Conservation (phyloP, 2,888 invertebrate genomes). For the Camptogramma bilineatum region DNA sequence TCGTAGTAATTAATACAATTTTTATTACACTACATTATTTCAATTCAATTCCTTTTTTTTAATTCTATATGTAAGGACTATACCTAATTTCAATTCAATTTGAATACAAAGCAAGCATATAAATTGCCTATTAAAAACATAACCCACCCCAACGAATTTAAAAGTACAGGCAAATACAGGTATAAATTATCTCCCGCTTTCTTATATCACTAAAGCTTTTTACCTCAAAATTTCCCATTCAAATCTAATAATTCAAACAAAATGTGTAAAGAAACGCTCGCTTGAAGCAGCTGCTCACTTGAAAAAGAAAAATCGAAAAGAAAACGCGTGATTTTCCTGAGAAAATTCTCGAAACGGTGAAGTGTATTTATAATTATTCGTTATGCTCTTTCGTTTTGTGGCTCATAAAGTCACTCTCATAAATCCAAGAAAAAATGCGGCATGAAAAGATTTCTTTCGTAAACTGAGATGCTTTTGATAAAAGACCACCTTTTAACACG, state of each 20-base stretch:
- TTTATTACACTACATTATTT: too few species aligned
- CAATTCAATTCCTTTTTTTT: too few species aligned
- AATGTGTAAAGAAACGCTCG: slow-evolving; percentile 16
- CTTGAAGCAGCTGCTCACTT: slow-evolving; percentile 15
- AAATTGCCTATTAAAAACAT: neutral
- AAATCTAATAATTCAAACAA: slow-evolving; percentile 22
- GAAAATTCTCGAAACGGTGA: slow-evolving; percentile 18
- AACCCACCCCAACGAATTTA: neutral
- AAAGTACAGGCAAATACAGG: neutral
- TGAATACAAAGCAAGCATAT: too few species aligned
- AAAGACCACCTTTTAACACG: neutral
- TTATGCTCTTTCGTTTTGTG: slow-evolving; percentile 21
- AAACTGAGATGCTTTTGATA: neutral
- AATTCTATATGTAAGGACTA: too few species aligned
- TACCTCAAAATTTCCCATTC: slow-evolving; percentile 15
- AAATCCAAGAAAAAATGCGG: neutral
- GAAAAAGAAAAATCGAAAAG: slow-evolving; percentile 14
- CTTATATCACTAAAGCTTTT: slow-evolving; percentile 19
- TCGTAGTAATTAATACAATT: too few species aligned
- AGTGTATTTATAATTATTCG: slow-evolving; percentile 22
- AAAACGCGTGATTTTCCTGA: slow-evolving; percentile 24
- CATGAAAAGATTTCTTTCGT: neutral
- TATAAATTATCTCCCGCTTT: slow-evolving; percentile 7
- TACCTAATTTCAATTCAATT: too few species aligned
- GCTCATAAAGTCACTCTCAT: neutral